Conservation (phyloP, 2,888 invertebrate genomes). For the Apotomis capreana region DNA sequence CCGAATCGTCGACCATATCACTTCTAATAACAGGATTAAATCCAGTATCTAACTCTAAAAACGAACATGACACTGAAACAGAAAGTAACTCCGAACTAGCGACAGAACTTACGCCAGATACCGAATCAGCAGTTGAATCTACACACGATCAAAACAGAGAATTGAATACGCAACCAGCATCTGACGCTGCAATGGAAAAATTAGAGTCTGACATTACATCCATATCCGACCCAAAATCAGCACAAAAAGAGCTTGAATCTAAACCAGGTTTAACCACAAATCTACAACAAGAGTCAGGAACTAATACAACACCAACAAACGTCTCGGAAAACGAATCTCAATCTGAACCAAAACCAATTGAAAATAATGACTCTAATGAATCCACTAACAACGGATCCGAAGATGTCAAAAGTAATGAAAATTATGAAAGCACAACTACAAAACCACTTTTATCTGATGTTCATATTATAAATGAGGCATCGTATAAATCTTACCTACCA, state of each 20-base stretch:
- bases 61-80: background rate
- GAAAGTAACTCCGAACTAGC: conserved; percentile 37
- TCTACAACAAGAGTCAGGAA: background rate
- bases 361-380: conserved; percentile 16
- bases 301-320: conserved; percentile 4
- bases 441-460: conserved; percentile 58
- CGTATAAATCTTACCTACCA: conserved; percentile 57
- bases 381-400: background rate
- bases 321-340: conserved; percentile 43
- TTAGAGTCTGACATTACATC: conserved; percentile 35
- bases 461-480: conserved; percentile 58
- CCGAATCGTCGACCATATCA: conserved; percentile 63
- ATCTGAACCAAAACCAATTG: conserved; percentile 32
- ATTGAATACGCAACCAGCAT: conserved; percentile 48
- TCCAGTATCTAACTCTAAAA: conserved; percentile 15
- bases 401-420: conserved; percentile 17
- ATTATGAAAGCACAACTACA: conserved; percentile 53
- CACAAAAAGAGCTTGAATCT: conserved; percentile 49
- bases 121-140: conserved; percentile 44
- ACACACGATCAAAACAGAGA: conserved; percentile 41
- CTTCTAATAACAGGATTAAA: conserved; percentile 67
- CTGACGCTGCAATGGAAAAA: conserved; percentile 32
- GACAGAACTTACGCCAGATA: conserved; percentile 49
- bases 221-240: conserved; percentile 37
- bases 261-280: conserved; percentile 33